Base-by-base conservation (phyloP, 2,888 invertebrate species). In the Eupsilia transversa region DNA sequence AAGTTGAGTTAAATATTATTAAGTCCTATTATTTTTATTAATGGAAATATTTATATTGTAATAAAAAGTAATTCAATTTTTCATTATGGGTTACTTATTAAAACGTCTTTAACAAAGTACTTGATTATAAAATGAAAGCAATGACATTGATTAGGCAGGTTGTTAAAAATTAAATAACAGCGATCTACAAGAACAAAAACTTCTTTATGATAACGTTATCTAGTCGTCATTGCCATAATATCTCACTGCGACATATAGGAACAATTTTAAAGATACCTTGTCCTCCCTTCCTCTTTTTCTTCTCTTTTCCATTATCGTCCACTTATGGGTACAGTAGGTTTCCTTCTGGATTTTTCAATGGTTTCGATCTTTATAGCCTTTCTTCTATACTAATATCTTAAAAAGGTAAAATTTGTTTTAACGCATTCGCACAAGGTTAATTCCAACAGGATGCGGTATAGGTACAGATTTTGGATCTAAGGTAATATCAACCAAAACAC, bases 11-110 rank as follows among this genome's bases (percentile, higher is more conserved):
- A 33, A n/a, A 30, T 54, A 54, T 33, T 33, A 33, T 41, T 14
- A 30, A 5, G 33, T 41, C 20, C 30, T 52, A 68, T 54, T 70
- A 10, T 49, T 69, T 69, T 27, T 20, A 63, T 43, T 43, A 33
- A 33, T 20, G 1, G 30, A 56, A 30, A 7, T 17, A n/a, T 38
- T 49, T 64, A 30, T 63, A 23, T 12, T n/a, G 30, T 65, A 30
- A 67, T 65, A 67, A 71, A 52, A 54, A 7, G 6, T 27, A 35
- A 56, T 6, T 3, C n/a, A 69, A 43, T 17, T 70, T 56, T 35
- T 17, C 56, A 43, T 52, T 43, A 33, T 35, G 33, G 33, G 6
- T 46, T 23, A 23, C 9, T 46, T 23, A 46, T 71, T 67, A n/a
- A n/a, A n/a, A 20, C 12, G 10, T 56, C 20, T 23, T 0, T 41